Evolutionary conservation across 2,888 invertebrate species (phyloP).

Genomic region (Rutpela maculata): DNA sequence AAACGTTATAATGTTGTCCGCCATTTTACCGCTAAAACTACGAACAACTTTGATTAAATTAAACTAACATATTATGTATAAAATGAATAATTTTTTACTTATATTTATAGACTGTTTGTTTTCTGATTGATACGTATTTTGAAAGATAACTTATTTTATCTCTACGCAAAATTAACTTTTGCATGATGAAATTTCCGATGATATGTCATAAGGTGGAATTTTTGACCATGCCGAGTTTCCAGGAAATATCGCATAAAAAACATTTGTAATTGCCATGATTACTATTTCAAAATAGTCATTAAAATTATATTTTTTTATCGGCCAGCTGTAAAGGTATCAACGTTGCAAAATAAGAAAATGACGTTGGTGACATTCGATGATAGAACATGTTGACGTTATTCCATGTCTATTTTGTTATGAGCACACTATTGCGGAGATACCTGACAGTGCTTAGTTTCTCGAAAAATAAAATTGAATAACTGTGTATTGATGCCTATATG

Average conservation of each 20-base stretch:
- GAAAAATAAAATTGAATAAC: too few species aligned
- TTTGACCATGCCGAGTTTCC: constrained; percentile 22
- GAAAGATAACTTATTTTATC: constrained; percentile 33
- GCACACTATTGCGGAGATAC: too few species aligned
- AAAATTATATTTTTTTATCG: constrained; percentile 18
- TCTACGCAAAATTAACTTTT: constrained; percentile 41
- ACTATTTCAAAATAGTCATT: constrained; percentile 22
- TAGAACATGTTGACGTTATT: neutral
- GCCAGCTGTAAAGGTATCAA: constrained; percentile 28
- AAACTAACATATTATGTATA: neutral
- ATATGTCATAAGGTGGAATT: constrained; percentile 43
- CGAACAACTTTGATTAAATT: neutral
- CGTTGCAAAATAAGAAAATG: neutral
- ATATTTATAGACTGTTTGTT: constrained; percentile 39
- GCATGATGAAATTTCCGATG: constrained; percentile 50
- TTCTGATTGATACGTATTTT: constrained; percentile 28
- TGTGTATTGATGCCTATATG: too few species aligned
- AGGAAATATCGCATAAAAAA: constrained; percentile 9
- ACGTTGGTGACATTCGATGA: constrained; percentile 10
- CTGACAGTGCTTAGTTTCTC: too few species aligned
- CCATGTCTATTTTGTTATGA: neutral
- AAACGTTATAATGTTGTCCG: neutral
- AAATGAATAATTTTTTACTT: constrained; percentile 30
- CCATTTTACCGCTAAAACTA: constrained; percentile 1
- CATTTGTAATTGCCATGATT: constrained; percentile 23